phyloP scores from a whole-genome alignment of 2,888 invertebrate species.

The Himalopsyche kuldschensis region DNA sequence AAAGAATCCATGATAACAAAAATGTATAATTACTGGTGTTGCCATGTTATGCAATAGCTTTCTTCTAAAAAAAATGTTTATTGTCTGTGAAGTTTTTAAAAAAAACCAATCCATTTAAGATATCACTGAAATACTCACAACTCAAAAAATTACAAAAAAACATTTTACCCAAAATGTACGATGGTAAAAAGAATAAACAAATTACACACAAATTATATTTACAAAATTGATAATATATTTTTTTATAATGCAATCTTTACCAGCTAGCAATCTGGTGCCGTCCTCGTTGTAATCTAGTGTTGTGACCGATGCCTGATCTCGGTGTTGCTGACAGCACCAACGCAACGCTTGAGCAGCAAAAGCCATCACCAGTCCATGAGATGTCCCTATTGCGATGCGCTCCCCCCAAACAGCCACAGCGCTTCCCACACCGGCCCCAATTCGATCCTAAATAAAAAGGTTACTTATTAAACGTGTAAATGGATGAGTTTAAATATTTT shows the following conservation, averaged over 20 bases:
- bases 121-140: too few species aligned
- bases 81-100: too few species aligned
- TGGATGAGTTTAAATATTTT: too few species aligned
- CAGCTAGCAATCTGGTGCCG: constrained; percentile 81
- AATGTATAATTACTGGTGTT: too few species aligned
- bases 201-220: background rate
- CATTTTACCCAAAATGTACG: too few species aligned
- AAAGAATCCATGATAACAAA: too few species aligned
- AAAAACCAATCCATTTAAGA: too few species aligned
- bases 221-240: background rate
- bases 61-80: too few species aligned
- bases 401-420: constrained; percentile 76
- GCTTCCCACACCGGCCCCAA: constrained; percentile 86
- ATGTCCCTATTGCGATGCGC: constrained; percentile 89
- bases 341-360: constrained; percentile 88
- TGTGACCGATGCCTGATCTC: constrained; percentile 77
- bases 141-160: too few species aligned
- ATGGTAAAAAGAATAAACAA: too few species aligned
- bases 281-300: constrained; percentile 86
- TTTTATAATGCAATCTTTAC: constrained; percentile 45
- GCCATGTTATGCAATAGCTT: too few species aligned
- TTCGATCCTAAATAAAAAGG: constrained; percentile 70
- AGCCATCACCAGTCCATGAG: constrained; percentile 86
- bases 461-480: too few species aligned
- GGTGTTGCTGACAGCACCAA: constrained; percentile 77